Percentiles rank a stretch among this genome's conserved stretches.
phyloP scores from a whole-genome alignment of 2,888 invertebrate species.

The Pammene aurita region DNA sequence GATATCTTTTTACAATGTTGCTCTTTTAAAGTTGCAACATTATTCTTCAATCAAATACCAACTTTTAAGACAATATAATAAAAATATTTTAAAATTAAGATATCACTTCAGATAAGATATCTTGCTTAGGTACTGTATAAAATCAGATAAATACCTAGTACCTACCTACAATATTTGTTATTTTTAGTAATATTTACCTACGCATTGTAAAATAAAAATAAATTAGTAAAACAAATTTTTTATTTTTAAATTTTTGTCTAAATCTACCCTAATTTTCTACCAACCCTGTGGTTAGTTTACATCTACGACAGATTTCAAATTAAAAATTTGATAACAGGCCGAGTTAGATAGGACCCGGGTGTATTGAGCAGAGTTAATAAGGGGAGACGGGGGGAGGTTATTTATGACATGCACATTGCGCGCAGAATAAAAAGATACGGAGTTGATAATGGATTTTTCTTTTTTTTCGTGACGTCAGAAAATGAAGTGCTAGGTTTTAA shows the following conservation, averaged over 20 bases:
- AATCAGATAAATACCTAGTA: background rate
- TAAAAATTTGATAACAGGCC: constrained; percentile 59
- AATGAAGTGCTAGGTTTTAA: no score
- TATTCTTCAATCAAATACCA: background rate
- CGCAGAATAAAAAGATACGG: constrained; percentile 74
- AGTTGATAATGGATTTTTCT: constrained; percentile 65
- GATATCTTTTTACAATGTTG: constrained; percentile 4
- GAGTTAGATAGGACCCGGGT: constrained; percentile 64
- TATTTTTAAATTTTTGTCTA: background rate
- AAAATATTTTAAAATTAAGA: no score
- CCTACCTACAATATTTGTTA: background rate
- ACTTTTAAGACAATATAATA: background rate
- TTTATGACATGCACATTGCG: constrained; percentile 82
- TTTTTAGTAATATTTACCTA: no score
- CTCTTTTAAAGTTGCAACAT: no score
- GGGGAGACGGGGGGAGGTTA: constrained; percentile 72
- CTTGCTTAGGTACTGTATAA: no score
- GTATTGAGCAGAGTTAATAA: constrained; percentile 74
- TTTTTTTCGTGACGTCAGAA: constrained; percentile 42
- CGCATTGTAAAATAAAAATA: no score
- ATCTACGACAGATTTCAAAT: constrained; percentile 56
- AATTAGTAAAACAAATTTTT: background rate
- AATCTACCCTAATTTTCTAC: constrained; percentile 3
- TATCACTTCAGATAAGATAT: no score
- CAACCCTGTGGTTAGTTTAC: constrained; percentile 9